Conservation (phyloP, 2,888 invertebrate genomes). For the Octodonta nipae region DNA sequence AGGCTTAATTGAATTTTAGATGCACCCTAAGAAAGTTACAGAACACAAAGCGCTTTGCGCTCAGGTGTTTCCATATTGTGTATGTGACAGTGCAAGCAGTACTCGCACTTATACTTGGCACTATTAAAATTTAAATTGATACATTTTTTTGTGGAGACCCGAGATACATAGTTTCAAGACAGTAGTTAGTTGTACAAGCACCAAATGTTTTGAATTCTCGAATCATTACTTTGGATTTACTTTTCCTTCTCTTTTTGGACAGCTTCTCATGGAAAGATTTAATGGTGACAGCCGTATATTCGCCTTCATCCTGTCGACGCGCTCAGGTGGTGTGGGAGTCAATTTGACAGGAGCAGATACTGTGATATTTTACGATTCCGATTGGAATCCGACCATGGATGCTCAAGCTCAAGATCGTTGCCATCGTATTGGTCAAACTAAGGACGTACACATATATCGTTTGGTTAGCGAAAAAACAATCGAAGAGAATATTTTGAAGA, state of each 20-base stretch:
- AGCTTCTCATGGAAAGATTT: constrained; percentile 90
- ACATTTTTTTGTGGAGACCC: too few relatives aligned
- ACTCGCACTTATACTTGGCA: too few relatives aligned
- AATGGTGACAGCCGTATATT: constrained; percentile 91
- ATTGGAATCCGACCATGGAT: constrained; percentile 99
- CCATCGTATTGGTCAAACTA: constrained; percentile 97
- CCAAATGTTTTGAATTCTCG: too few relatives aligned
- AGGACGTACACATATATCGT: constrained; percentile 97
- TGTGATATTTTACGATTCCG: constrained; percentile 98
- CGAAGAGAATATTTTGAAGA: constrained; percentile 97
- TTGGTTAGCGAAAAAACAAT: constrained; percentile 93
- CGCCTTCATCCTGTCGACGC: constrained; percentile 92
- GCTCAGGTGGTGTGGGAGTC: constrained; percentile 94
- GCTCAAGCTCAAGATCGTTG: constrained; percentile 93
- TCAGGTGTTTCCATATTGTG: too few relatives aligned
- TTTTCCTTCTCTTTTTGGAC: constrained; percentile 13
- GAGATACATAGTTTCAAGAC: too few relatives aligned
- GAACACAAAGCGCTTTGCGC: too few relatives aligned
- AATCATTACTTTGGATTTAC: constrained; percentile 1
- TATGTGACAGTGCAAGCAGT: too few relatives aligned
- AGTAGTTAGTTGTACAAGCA: too few relatives aligned
- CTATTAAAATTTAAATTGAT: too few relatives aligned
- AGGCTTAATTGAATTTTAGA: too few relatives aligned
- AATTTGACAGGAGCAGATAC: constrained; percentile 98
- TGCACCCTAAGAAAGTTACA: too few relatives aligned